Evolutionary conservation across 2,888 invertebrate species (phyloP), one percentile per base, ranked within the genome.

Genomic region (Aquatica leii): DNA sequence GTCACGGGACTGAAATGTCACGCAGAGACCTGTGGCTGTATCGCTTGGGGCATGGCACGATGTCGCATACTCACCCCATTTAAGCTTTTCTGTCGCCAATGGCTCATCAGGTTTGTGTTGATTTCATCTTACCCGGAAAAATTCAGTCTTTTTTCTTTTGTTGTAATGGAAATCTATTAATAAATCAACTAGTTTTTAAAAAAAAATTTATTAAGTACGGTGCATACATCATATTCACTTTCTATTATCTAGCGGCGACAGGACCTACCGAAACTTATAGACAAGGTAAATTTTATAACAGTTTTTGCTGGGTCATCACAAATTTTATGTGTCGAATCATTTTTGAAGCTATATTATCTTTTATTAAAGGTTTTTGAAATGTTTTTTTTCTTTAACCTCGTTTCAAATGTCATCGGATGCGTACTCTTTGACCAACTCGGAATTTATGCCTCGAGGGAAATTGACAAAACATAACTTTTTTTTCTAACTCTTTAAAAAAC

Each of bases 21-120:
- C 63, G 62, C 62, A 59, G 65, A 62, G 69, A 73, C 72, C 72
- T 74, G 74, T 74, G 68, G 74, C 71, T 74, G 73, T 72, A 66
- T 69, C 69, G 65, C 65, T 59, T 59, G 58, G 69, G 55, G 65
- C 64, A 65, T 68, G 73, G 74, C 67, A 73, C 74, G 65, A 58
- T 70, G 71, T 71, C 69, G 72, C 72, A 72, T 69, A 65, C 67
- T 58, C 65, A 57, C 68, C 65, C 65, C 64, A 20, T 37, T 59
- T 46, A 40, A 35, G 57, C 48, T 49, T 56, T 35, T 53, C 48
- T 60, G 59, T 55, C 63, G 59, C 55, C 59, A 65, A 60, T 51
- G 46, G 17, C 2, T 37, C 37, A 37, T 37, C 37, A n/a, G 12
- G 12, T n/a, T 46, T 18, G 20, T 46, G 46, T 46, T 46, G 46